Percentiles rank a stretch among this genome's conserved stretches.
Evolutionary conservation across 2,113 vertebrate species (phyloP).

Genomic region (Stegastes partitus): DNA sequence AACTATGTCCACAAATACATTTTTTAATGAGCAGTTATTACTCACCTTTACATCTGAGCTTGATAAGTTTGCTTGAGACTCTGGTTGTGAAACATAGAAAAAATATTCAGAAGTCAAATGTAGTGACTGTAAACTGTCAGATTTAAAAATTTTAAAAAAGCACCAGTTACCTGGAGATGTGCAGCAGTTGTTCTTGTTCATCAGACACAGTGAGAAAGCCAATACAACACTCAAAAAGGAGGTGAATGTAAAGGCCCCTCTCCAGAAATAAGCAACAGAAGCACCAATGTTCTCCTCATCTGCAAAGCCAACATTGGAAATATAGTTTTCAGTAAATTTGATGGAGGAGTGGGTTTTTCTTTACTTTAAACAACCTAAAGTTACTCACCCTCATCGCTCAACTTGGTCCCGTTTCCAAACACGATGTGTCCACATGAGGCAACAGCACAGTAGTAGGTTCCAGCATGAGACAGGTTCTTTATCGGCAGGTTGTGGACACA

Average conservation of each 20-base stretch:
- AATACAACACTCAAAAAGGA: conserved; percentile 15
- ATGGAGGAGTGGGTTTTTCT: neutral
- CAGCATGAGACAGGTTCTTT: too few relatives aligned
- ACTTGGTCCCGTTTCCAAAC: too few relatives aligned
- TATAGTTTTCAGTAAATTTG: neutral
- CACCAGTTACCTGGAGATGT: neutral
- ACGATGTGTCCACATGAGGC: too few relatives aligned
- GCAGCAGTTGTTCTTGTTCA: neutral
- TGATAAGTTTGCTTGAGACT: neutral
- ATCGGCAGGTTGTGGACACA: too few relatives aligned
- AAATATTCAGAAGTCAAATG: neutral
- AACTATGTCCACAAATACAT: too few relatives aligned
- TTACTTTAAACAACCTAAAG: neutral
- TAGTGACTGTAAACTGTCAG: neutral
- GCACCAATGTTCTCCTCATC: neutral
- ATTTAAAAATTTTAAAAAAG: too few relatives aligned
- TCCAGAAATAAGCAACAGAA: neutral
- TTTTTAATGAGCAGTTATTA: neutral
- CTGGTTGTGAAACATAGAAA: neutral
- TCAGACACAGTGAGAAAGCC: neutral
- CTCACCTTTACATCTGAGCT: neutral
- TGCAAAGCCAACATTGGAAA: neutral
- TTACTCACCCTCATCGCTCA: neutral
- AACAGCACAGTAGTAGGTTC: too few relatives aligned
- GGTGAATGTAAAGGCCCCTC: conserved; percentile 12